Percentiles rank a stretch among this genome's conserved stretches.
Evolutionary conservation across 1,140 invertebrate species (phyloP).

Genomic region (Tetramorium alpestre): DNA sequence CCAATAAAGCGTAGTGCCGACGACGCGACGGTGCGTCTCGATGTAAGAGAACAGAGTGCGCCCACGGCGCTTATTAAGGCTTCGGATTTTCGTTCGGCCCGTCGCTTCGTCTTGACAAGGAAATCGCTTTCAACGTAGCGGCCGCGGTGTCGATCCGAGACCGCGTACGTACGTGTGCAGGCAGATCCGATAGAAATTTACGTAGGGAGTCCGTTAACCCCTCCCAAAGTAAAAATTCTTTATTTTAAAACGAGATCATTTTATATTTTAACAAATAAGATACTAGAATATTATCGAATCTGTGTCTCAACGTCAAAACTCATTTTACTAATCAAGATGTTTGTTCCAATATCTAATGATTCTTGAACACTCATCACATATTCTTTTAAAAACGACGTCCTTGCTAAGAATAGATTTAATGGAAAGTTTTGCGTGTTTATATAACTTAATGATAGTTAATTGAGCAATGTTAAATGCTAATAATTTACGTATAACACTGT

Average conservation of each 20-base stretch:
- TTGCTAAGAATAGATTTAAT: not conserved
- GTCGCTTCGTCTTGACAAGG: slow-evolving; percentile 71
- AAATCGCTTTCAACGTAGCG: slow-evolving; percentile 68
- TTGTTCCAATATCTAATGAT: not conserved
- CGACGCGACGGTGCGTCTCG: slow-evolving; percentile 52
- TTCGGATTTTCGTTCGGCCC: slow-evolving; percentile 71
- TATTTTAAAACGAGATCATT: too few relatives aligned
- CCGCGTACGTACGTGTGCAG: not conserved
- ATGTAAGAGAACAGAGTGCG: slow-evolving; percentile 44
- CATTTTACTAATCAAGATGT: not conserved
- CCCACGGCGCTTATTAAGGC: slow-evolving; percentile 72
- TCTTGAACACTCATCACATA: not conserved
- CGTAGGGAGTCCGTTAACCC: not conserved
- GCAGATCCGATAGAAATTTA: slow-evolving; percentile 38
- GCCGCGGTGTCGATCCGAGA: slow-evolving; percentile 28
- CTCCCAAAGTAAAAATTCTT: not conserved
- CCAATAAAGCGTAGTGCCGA: slow-evolving; percentile 74
- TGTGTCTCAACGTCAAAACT: not conserved
- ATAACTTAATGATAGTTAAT: not conserved
- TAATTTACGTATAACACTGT: not conserved
- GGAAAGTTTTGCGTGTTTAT: not conserved
- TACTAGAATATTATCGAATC: too few relatives aligned
- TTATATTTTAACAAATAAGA: not conserved
- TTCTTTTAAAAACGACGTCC: not conserved
- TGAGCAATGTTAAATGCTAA: not conserved